These are phyloP conservation scores for Magallana ariakensis DNA, from an alignment of 1,140 invertebrate genomes.

Conservation along the genomic window DNA sequence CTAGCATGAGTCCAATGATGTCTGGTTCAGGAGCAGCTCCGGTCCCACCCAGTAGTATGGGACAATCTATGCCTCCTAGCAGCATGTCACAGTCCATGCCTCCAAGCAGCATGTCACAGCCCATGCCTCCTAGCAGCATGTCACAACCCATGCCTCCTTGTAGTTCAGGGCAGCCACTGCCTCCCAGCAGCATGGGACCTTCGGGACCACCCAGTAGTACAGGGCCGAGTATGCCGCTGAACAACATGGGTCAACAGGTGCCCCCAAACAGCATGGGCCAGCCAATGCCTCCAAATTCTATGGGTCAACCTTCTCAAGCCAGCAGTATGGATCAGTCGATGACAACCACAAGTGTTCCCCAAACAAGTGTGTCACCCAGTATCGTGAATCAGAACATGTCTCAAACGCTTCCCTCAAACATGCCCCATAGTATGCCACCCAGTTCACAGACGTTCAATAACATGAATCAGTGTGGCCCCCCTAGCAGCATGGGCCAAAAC, in stretches of 20 bases:
- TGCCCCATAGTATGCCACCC: not conserved
- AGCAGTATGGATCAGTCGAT: slow-evolving; percentile 19
- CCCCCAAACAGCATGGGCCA: slow-evolving; percentile 22
- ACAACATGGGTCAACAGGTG: slow-evolving; percentile 41
- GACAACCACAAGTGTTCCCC: slow-evolving; percentile 16
- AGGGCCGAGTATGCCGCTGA: slow-evolving; percentile 41
- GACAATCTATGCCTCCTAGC: slow-evolving; percentile 34
- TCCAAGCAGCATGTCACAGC: slow-evolving; percentile 42
- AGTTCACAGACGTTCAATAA: slow-evolving; percentile 36
- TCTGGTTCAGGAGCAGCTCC: slow-evolving; percentile 4
- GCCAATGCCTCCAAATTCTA: slow-evolving; percentile 20
- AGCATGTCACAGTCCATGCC: slow-evolving; percentile 48
- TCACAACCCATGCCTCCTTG: slow-evolving; percentile 49
- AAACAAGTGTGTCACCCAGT: not conserved
- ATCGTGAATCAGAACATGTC: slow-evolving; percentile 1
- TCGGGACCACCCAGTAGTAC: slow-evolving; percentile 27
- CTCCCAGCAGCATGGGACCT: slow-evolving; percentile 23
- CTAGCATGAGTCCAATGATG: slow-evolving; percentile 11
- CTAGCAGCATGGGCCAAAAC: slow-evolving; percentile 25
- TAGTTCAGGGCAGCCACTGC: slow-evolving; percentile 32
- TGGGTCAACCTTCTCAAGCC: not conserved
- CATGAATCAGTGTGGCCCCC: slow-evolving; percentile 29
- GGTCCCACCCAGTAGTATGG: slow-evolving; percentile 17
- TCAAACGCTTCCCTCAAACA: slow-evolving; percentile 29
- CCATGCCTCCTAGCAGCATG: slow-evolving; percentile 51